Conservation (phyloP, 53 echinoderm and acorn worm genomes). For the Temnopleurus reevesii region DNA sequence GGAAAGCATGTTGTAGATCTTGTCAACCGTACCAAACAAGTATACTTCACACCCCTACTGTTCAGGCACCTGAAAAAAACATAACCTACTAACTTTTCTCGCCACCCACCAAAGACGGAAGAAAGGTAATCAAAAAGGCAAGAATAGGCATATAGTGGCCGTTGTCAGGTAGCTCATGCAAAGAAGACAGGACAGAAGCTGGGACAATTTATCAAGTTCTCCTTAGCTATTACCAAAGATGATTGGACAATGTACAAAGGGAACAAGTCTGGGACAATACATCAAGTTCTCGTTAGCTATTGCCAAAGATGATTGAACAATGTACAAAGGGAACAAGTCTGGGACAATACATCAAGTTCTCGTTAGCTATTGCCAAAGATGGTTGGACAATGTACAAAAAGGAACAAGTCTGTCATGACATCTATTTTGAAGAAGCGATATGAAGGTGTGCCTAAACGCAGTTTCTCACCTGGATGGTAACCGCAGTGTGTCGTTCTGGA, state of each 20-base stretch:
- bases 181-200: constrained; percentile 48
- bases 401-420: not conserved
- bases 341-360: constrained; percentile 38
- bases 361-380: constrained; percentile 54
- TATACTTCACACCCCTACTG: not conserved
- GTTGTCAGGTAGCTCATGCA: too few relatives aligned
- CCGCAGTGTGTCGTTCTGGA: constrained; percentile 50
- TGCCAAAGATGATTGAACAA: too few relatives aligned
- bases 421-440: not conserved
- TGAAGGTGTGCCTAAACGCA: not conserved
- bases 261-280: too few relatives aligned
- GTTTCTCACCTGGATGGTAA: not conserved
- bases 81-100: not conserved
- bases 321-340: not conserved
- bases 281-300: too few relatives aligned
- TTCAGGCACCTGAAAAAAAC: not conserved
- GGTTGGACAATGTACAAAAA: constrained; percentile 33
- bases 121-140: too few relatives aligned
- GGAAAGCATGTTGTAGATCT: constrained; percentile 64
- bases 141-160: too few relatives aligned
- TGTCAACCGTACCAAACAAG: too few relatives aligned
- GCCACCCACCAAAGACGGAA: too few relatives aligned
- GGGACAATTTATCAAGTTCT: too few relatives aligned
- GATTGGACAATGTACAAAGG: too few relatives aligned
- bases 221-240: too few relatives aligned